Evolutionary conservation across 2,113 vertebrate species (phyloP).

Genomic region (Malurus elegans): DNA sequence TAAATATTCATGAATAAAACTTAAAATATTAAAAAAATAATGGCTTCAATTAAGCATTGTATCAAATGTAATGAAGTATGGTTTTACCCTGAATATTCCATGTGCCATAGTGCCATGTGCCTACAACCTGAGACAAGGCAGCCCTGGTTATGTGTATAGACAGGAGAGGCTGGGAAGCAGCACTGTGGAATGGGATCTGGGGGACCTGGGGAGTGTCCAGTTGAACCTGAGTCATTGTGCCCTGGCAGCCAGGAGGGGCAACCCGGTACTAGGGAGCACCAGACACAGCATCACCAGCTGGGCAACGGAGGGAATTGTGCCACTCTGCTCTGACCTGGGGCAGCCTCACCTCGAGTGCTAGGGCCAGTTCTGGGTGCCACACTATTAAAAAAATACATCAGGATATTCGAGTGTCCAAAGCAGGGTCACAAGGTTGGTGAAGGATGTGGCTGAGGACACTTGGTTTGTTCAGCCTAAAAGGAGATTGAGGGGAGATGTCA

Average conservation of each 20-base stretch:
- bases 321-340: neutral
- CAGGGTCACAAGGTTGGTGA: neutral
- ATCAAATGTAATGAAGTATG: neutral
- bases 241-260: neutral
- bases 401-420: neutral
- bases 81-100: neutral
- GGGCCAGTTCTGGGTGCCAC: too few relatives aligned
- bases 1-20: neutral
- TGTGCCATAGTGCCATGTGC: too few relatives aligned
- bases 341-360: fast-evolving
- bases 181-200: fast-evolving
- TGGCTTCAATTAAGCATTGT: neutral
- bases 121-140: neutral
- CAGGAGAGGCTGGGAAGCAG: neutral
- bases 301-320: neutral
- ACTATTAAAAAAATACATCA: too few relatives aligned
- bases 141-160: neutral
- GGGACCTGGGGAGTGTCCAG: fast-evolving
- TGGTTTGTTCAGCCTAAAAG: neutral
- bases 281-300: fast-evolving
- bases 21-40: neutral
- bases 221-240: too few relatives aligned
- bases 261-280: fast-evolving
- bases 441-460: neutral
- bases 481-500: neutral